Evolutionary conservation across 2,888 invertebrate genomes (phyloP), one percentile per base, ranked within the genome.

Genomic region (Clunio marinus): DNA sequence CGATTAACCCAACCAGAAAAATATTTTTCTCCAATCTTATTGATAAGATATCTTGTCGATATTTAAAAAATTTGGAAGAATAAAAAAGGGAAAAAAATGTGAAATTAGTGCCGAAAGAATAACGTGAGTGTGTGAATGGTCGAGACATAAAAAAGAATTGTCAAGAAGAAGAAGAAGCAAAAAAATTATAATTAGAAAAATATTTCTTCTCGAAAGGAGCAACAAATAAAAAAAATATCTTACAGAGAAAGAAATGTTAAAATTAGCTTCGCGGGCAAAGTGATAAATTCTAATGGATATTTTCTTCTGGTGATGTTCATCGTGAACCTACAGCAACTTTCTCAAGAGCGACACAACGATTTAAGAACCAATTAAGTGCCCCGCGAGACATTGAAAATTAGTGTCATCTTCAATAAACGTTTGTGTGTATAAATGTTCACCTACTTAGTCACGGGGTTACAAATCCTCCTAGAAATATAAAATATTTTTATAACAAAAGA

Each of bases 121-220:
- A 27, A n/a, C 27, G 27, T 22, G 20, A 57, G 57, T 51, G 51
- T 51, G 2, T 7, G 27, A 22, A 57, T 27, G 57, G 25, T 57
- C 25, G 20, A 51, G 17, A 32, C 4, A 10, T 7, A 32, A 32
- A 32, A 32, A 32, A 32, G 4, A 7, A 32, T 32, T n/a, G n/a
- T n/a, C n/a, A n/a, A 32, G 10, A 32, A 32, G 4, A 8, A 22
- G 57, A 25, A 57, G 25, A 57, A 51, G 17, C 4, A 57, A 57
- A 57, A 57, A 57, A 57, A 57, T 57, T 27, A 27, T 57, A 51
- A 51, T 51, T 51, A 51, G 51, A 51, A 51, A 51, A 22, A 51
- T 51, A 51, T 51, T 51, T 51, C 51, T 51, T 22, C 51, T 51
- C 51, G 20, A 22, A 51, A 51, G 41, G 41, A 41, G 41, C 41